Evolutionary conservation across 2,113 vertebrate genomes (phyloP), one percentile per base, ranked within the genome.

Genomic region (Penelope pileata): DNA sequence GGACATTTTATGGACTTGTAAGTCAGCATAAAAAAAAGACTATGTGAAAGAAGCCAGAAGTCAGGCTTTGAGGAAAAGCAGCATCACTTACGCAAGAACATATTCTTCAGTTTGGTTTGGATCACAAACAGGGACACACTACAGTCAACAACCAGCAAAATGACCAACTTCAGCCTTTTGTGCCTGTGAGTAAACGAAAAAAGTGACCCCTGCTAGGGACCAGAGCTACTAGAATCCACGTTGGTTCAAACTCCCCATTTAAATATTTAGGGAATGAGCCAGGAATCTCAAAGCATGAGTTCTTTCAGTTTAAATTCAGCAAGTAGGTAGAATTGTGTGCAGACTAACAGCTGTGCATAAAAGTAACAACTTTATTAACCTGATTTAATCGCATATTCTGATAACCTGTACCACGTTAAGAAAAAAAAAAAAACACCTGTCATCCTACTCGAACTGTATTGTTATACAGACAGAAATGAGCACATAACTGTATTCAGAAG

Each of bases 401-500:
- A 74, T 38, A 62, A 43, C 26, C n/a, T 60, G 34, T 42, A 73
- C 23, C 54, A 23, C 34, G 43, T 22, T 47, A 72, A 43, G 43
- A 67, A 90, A 62, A 32, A 18, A 15, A 38, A 68, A 76, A 63
- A 43, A 7, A n/a, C n/a, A 43, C 10, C 12, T 85, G 60, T 42
- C 67, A 70, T 22, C 34, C 60, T 27, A 40, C 9, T 32, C 56
- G 38, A 84, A 51, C 8, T 69, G 19, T 29, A 50, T 2, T 69
- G 27, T 36, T 54, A 42, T 12, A 75, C 1, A 4, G 75, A 75
- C 51, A 84, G 21, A 86, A 81, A 77, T 27, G 70, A 75, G 63
- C 62, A 90, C 48, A 53, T 3, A 51, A 70, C 24, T 9, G 59
- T 89, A 77, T 92, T 91, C 22, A 51, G 95, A 97, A 96, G 73